Evolutionary conservation across 1,140 invertebrate genomes (phyloP).

Genomic region (Drosophila albomicans): DNA sequence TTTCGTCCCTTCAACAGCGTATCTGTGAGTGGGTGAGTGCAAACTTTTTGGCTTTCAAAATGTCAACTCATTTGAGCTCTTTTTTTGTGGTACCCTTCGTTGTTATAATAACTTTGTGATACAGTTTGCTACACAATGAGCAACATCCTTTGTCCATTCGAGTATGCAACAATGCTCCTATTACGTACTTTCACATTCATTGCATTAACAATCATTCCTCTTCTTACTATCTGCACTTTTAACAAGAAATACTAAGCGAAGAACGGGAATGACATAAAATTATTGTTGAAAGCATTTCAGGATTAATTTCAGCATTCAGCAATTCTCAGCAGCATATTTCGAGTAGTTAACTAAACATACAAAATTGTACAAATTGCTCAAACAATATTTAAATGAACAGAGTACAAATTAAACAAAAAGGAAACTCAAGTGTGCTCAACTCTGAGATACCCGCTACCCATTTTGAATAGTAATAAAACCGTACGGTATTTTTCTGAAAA

Average conservation of each 20-base stretch:
- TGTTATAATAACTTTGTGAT: slow-evolving; percentile 63
- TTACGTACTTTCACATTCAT: slow-evolving; percentile 17
- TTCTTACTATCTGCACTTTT: not conserved
- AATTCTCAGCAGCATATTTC: not conserved
- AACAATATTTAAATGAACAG: too few relatives aligned
- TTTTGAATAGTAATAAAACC: too few relatives aligned
- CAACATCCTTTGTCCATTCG: slow-evolving; percentile 30
- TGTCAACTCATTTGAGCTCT: slow-evolving; percentile 69
- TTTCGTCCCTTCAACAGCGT: slow-evolving; percentile 36
- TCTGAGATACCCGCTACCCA: too few relatives aligned
- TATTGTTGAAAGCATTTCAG: not conserved
- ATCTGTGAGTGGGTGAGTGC: slow-evolving; percentile 39
- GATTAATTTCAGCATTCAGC: not conserved
- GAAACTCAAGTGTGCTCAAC: too few relatives aligned
- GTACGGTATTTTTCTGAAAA: too few relatives aligned
- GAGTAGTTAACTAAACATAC: not conserved
- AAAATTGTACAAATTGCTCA: not conserved
- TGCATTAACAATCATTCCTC: slow-evolving; percentile 21
- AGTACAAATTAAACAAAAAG: too few relatives aligned
- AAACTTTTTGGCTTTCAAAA: slow-evolving; percentile 71
- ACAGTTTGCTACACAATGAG: slow-evolving; percentile 57
- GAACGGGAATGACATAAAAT: not conserved
- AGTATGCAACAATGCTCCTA: slow-evolving; percentile 29
- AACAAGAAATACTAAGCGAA: not conserved
- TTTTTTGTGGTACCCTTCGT: slow-evolving; percentile 18